Evolutionary conservation across 2,888 invertebrate species (phyloP), one percentile per base, ranked within the genome.

Genomic region (Smittia aterrima): DNA sequence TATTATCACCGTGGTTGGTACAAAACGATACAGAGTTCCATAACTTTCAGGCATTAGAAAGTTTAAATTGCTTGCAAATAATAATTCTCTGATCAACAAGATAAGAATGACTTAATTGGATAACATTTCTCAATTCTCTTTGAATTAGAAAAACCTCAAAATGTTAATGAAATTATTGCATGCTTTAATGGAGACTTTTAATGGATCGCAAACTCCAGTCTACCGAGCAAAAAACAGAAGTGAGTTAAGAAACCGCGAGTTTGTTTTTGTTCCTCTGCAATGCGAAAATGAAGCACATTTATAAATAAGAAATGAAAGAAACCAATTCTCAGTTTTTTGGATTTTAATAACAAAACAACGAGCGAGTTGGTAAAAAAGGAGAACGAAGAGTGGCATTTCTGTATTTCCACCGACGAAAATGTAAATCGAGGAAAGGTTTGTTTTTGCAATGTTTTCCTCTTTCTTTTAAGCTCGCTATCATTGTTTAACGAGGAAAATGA

Each of bases 301-400:
- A 71, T 71, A 68, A 41, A 68, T 41, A 40, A 41, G 68, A n/a
- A 68, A 41, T 16, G 16, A 68, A 47, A 11, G 16, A 68, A 68
- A 71, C 54, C 70, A 71, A 71, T 71, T 71, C 22, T 71, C 70
- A 71, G 70, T 32, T 13, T n/a, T n/a, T 47, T 27, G 70, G 53
- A 41, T 71, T 54, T 71, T 71, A 71, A 71, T 71, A 58, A 58
- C 22, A 58, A 58, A 47, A 47, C 47, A 32, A 47, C 47, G 18
- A 58, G 58, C 22, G 18, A 58, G 58, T 13, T 58, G 7, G 18
- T 58, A 18, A 18, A 58, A 4, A 47, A 47, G 47, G 3, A 47
- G 16, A 22, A 7, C 18, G 58, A n/a, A 47, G 11, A 22, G 7
- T 47, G 47, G 47, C 58, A 22, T 58, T 20, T 16, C 16, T 22